These are phyloP conservation scores for Discoglossus pictus DNA, from an alignment of 2,797 vertebrate species.

Conservation along the genomic window DNA sequence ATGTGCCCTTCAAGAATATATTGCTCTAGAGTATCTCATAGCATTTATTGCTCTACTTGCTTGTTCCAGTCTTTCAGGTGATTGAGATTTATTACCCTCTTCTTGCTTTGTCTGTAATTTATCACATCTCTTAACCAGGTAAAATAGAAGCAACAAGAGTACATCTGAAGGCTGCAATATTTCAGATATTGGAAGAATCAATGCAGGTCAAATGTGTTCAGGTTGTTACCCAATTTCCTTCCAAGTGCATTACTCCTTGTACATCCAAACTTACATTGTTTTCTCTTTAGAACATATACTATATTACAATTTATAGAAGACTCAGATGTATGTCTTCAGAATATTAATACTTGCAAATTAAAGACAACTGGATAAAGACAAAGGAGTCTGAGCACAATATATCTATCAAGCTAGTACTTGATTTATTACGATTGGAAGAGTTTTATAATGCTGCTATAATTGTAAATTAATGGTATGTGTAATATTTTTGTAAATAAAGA, in stretches of 20 bases:
- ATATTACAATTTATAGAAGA: conserved; percentile 34
- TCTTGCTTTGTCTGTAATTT: conserved; percentile 46
- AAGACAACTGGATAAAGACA: conserved; percentile 30
- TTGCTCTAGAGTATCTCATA: conserved; percentile 36
- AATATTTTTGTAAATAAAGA: too few relatives aligned
- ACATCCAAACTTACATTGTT: conserved; percentile 27
- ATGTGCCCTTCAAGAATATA: conserved; percentile 45
- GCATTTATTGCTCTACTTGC: conserved; percentile 43
- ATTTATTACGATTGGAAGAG: too few relatives aligned
- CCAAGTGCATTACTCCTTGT: conserved; percentile 36
- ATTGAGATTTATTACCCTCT: conserved; percentile 47
- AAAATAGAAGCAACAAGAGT: conserved; percentile 51
- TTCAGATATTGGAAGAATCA: conserved; percentile 51
- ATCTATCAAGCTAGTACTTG: too few relatives aligned
- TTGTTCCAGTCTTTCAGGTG: conserved; percentile 41
- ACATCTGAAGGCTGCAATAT: conserved; percentile 51
- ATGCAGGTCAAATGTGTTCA: conserved; percentile 51
- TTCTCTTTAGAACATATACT: conserved; percentile 23
- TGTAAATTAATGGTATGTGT: too few relatives aligned
- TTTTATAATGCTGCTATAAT: too few relatives aligned
- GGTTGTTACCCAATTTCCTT: conserved; percentile 48
- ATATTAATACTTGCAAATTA: conserved; percentile 32
- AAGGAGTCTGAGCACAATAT: too few relatives aligned
- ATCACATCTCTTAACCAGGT: conserved; percentile 50
- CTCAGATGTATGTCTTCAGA: conserved; percentile 34